phyloP scores from a whole-genome alignment of 2,113 vertebrate species.

The Pimephales promelas region DNA sequence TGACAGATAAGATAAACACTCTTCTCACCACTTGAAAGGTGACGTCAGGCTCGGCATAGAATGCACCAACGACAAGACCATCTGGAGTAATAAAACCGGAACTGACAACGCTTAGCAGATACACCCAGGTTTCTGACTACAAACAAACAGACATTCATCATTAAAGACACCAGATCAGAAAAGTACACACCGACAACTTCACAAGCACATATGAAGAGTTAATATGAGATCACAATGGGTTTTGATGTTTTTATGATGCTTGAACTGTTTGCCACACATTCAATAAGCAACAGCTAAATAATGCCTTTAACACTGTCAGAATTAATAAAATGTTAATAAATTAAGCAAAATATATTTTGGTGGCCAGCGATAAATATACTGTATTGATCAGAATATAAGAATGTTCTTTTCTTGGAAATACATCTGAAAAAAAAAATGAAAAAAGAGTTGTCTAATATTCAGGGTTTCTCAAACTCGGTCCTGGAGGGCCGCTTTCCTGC shows the following conservation, averaged over 20 bases:
- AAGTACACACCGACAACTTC: not conserved
- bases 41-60: conserved; percentile 30
- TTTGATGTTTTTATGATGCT: not conserved
- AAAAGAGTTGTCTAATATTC: too few species aligned
- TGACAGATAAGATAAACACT: not conserved
- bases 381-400: too few species aligned
- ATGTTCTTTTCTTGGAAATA: too few species aligned
- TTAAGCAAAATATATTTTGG: too few species aligned
- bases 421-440: too few species aligned
- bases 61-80: not conserved
- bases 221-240: not conserved
- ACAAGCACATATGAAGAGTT: not conserved
- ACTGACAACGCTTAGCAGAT: conserved; percentile 4
- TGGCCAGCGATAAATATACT: too few species aligned
- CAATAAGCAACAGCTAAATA: not conserved
- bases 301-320: not conserved
- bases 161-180: not conserved
- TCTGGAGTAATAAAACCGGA: not conserved
- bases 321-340: not conserved
- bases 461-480: too few species aligned
- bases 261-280: not conserved
- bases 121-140: conserved; percentile 46
- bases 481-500: too few species aligned
- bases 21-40: conserved; percentile 30
- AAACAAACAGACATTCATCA: not conserved